Percentiles rank a stretch among this genome's conserved stretches.
These are phyloP conservation scores for Loxodonta africana DNA, from an alignment of 2,113 vertebrate species.

Conservation along the genomic window DNA sequence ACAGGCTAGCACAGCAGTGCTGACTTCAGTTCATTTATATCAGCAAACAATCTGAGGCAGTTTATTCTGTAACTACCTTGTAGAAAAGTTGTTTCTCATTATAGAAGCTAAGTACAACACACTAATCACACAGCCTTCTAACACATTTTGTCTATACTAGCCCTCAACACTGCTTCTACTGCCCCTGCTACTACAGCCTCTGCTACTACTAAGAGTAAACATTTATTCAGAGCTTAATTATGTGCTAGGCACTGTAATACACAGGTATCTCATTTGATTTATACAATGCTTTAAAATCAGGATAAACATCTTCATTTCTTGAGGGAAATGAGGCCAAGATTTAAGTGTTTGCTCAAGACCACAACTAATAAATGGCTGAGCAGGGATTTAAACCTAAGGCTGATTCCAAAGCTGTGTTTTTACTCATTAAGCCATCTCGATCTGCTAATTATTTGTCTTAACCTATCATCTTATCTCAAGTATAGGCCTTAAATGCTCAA, in stretches of 20 bases:
- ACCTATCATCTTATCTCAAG: background rate
- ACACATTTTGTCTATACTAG: background rate
- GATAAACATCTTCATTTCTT: constrained; percentile 9
- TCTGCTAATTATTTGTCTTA: constrained; percentile 26
- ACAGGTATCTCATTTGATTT: constrained; percentile 44
- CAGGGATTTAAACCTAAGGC: background rate
- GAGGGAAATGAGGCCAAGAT: constrained; percentile 35
- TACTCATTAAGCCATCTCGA: background rate
- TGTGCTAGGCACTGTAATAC: constrained; percentile 60
- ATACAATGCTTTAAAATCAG: background rate
- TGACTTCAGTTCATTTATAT: background rate
- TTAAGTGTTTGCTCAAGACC: background rate
- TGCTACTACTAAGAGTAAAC: background rate
- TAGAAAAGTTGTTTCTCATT: background rate
- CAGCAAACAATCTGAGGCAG: background rate
- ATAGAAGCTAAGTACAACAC: background rate
- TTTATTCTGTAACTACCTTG: background rate
- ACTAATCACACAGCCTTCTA: background rate
- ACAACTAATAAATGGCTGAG: background rate
- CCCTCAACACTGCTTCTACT: background rate
- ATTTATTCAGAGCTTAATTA: background rate
- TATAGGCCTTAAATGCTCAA: background rate
- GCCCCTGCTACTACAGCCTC: background rate
- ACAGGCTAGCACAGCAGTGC: background rate
- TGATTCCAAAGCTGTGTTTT: background rate